These are phyloP conservation scores for Odontomachus brunneus DNA, from an alignment of 1,140 invertebrate genomes.

Conservation along the genomic window DNA sequence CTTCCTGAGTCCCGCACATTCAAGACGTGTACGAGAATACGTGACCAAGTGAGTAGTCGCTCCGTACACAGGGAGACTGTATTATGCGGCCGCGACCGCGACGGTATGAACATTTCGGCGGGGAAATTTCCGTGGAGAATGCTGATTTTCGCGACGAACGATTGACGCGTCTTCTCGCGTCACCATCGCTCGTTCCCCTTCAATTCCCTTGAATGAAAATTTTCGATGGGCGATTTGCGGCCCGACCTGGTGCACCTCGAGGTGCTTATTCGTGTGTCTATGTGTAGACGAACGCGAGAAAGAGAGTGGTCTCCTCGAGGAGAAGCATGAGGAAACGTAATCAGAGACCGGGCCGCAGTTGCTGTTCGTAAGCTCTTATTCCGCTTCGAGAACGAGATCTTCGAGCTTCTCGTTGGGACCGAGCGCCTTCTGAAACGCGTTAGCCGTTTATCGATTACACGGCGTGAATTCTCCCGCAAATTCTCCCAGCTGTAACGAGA, in stretches of 20 bases:
- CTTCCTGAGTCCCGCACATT: neutral
- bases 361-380: conserved; percentile 67
- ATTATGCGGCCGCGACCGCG: neutral
- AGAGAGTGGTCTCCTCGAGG: neutral
- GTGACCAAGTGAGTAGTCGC: neutral
- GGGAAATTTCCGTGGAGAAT: conserved; percentile 50
- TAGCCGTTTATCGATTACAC: no score
- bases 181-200: conserved; percentile 20
- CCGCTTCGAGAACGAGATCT: conserved; percentile 54
- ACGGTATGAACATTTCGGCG: conserved; percentile 5
- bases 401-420: conserved; percentile 16
- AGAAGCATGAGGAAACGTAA: conserved; percentile 65
- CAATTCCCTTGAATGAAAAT: conserved; percentile 28
- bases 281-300: neutral
- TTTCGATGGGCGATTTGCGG: conserved; percentile 53
- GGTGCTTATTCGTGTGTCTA: neutral
- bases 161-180: neutral
- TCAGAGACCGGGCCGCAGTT: conserved; percentile 64
- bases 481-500: neutral
- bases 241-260: conserved; percentile 36
- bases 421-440: conserved; percentile 14
- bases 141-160: conserved; percentile 41
- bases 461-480: neutral
- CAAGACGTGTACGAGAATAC: neutral
- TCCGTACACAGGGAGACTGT: neutral